Conservation (phyloP, 1,140 invertebrate genomes). For the Mercenaria mercenaria region DNA sequence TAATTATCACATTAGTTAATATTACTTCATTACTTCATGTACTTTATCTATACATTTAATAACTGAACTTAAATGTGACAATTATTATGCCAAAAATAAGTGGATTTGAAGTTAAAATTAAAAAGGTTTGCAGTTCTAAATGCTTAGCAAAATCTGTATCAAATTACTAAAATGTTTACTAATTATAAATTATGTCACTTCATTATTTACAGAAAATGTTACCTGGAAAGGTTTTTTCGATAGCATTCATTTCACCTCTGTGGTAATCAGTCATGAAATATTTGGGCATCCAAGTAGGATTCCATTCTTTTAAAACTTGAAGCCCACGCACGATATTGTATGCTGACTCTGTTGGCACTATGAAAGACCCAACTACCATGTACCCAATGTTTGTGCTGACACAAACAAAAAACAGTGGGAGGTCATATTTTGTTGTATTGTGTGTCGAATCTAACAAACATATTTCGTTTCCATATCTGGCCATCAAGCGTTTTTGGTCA, state of each 20-base stretch:
- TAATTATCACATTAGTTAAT: no score
- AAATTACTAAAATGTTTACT: background rate
- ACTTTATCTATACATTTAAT: no score
- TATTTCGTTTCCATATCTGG: slow-evolving; percentile 62
- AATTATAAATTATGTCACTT: background rate
- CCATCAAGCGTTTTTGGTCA: slow-evolving; percentile 60
- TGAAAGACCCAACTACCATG: slow-evolving; percentile 62
- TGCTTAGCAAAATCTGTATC: background rate
- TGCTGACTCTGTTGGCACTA: slow-evolving; percentile 50
- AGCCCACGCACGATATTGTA: slow-evolving; percentile 54
- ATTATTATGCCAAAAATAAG: background rate
- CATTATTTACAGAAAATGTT: background rate
- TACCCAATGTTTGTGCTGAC: slow-evolving; percentile 70
- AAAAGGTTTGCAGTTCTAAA: no score
- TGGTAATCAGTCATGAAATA: slow-evolving; percentile 56
- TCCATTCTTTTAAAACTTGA: slow-evolving; percentile 66
- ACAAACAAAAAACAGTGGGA: slow-evolving; percentile 71
- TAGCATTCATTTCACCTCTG: slow-evolving; percentile 44
- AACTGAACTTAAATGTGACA: no score
- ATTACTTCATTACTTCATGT: no score
- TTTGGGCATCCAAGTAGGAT: slow-evolving; percentile 49
- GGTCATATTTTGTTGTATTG: slow-evolving; percentile 69
- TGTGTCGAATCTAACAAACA: slow-evolving; percentile 70
- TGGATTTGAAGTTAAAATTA: no score
- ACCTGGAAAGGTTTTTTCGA: slow-evolving; percentile 51